Percentiles rank a stretch among this genome's conserved stretches.
phyloP scores from a whole-genome alignment of 2,888 invertebrate species.

The Eutolmus rufibarbis region DNA sequence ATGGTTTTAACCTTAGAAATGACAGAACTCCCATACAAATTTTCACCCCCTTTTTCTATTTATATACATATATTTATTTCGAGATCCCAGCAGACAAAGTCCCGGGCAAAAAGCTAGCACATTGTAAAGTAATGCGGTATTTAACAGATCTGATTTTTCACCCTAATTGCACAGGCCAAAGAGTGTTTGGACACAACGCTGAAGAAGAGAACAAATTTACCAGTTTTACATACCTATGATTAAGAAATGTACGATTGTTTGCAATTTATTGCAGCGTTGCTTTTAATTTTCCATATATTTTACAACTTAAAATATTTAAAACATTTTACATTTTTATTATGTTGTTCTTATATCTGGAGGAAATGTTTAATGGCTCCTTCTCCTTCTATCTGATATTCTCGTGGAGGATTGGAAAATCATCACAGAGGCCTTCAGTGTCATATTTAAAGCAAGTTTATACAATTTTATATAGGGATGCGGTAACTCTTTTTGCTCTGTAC shows the following conservation, averaged over 20 bases:
- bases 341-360: neutral
- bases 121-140: too few species aligned
- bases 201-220: neutral
- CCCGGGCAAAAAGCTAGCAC: too few species aligned
- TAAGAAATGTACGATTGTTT: neutral
- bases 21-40: too few species aligned
- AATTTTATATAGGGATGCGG: conserved; percentile 7
- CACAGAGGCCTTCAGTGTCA: conserved; percentile 36
- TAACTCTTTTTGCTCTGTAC: neutral
- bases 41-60: too few species aligned
- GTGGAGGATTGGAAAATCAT: conserved; percentile 26
- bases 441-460: conserved; percentile 13
- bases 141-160: too few species aligned
- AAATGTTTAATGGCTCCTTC: neutral
- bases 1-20: too few species aligned
- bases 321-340: conserved; percentile 23
- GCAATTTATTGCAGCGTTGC: conserved; percentile 38
- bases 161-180: too few species aligned
- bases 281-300: conserved; percentile 11
- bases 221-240: neutral
- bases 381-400: neutral
- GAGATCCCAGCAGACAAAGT: too few species aligned
- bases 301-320: conserved; percentile 28
- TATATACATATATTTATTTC: too few species aligned
- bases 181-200: too few species aligned